Conservation (phyloP, 2,888 invertebrate species). For the Himalopsyche japonica region DNA sequence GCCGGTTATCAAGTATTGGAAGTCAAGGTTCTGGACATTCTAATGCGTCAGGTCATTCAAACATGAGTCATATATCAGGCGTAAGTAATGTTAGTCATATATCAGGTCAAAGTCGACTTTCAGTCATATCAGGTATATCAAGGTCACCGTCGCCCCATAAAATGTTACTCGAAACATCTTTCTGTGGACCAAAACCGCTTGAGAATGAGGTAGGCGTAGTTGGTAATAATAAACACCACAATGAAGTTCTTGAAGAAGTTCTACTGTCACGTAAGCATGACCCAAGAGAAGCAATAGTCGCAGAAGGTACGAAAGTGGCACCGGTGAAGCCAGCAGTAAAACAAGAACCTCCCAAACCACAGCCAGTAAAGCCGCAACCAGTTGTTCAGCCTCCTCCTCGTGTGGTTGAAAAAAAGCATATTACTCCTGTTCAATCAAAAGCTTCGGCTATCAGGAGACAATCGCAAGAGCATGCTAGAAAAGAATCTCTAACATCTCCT, state of each 20-base stretch:
- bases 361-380: background rate
- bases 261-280: conserved; percentile 65
- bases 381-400: conserved; percentile 21
- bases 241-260: conserved; percentile 61
- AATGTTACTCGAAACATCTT: conserved; percentile 87
- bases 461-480: conserved; percentile 27
- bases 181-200: conserved; percentile 82
- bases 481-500: conserved; percentile 36
- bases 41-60: conserved; percentile 48
- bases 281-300: conserved; percentile 66
- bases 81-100: conserved; percentile 41
- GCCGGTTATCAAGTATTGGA: conserved; percentile 80
- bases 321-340: conserved; percentile 48
- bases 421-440: conserved; percentile 14
- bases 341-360: background rate
- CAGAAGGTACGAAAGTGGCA: conserved; percentile 59
- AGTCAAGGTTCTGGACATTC: conserved; percentile 72
- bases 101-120: conserved; percentile 46
- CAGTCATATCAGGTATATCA: conserved; percentile 60
- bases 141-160: conserved; percentile 89
- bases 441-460: conserved; percentile 2
- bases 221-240: conserved; percentile 53
- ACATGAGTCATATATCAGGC: conserved; percentile 47
- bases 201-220: conserved; percentile 57
- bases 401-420: conserved; percentile 33